Conservation (phyloP, 2,888 invertebrate genomes). For the Noctua comes region DNA sequence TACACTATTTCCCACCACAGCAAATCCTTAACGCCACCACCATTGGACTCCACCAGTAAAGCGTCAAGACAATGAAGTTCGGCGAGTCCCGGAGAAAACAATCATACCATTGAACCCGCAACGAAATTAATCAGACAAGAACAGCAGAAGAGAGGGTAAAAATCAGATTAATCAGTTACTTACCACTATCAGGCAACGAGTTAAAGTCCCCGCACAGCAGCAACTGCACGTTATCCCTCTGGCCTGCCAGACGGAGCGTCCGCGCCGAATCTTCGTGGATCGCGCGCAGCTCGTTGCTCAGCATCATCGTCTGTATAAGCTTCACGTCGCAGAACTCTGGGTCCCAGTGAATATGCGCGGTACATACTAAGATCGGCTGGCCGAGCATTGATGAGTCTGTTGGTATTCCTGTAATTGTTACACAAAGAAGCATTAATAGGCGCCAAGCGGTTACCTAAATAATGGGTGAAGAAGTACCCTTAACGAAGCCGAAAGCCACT, state of each 20-base stretch:
- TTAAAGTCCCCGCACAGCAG: constrained; percentile 99
- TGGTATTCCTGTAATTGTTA: constrained; percentile 90
- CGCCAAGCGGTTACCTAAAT: not conserved
- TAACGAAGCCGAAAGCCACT: too few species aligned
- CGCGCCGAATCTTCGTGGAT: constrained; percentile 96
- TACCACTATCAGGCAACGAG: constrained; percentile 98
- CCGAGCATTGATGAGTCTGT: constrained; percentile 94
- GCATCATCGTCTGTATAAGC: constrained; percentile 99
- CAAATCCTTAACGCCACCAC: not conserved
- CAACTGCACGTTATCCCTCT: constrained; percentile 96
- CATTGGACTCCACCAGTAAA: not conserved
- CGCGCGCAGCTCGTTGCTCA: constrained; percentile 97
- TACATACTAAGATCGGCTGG: constrained; percentile 98
- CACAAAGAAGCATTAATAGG: not conserved
- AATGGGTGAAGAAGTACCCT: too few species aligned
- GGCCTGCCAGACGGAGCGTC: constrained; percentile 93
- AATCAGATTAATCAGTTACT: constrained; percentile 49
- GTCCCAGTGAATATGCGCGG: constrained; percentile 99
- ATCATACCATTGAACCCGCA: not conserved
- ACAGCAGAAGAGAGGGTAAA: not conserved
- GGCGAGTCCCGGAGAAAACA: not conserved
- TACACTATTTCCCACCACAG: not conserved
- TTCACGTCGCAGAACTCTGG: constrained; percentile 99
- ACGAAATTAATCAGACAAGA: not conserved
- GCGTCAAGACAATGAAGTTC: not conserved